Conservation (phyloP, 2,888 invertebrate species). For the Meiosimyza decipiens region DNA sequence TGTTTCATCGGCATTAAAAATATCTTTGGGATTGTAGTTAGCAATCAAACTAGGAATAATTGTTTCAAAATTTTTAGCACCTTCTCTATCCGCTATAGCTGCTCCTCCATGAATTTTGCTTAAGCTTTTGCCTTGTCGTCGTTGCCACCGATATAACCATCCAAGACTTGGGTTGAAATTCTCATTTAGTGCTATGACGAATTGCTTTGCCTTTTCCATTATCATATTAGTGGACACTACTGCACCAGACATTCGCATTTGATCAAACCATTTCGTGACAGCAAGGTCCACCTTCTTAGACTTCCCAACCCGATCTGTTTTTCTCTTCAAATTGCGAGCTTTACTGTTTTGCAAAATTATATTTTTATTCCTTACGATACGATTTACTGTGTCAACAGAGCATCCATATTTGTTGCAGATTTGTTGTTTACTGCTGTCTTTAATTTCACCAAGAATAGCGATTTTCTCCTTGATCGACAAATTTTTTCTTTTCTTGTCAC, state of each 20-base stretch:
- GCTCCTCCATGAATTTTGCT: slow-evolving; percentile 29
- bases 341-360: slow-evolving; percentile 29
- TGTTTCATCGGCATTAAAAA: no score
- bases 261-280: slow-evolving; percentile 37
- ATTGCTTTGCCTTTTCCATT: slow-evolving; percentile 35
- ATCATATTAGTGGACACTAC: slow-evolving; percentile 32
- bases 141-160: slow-evolving; percentile 37
- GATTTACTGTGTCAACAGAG: slow-evolving; percentile 21
- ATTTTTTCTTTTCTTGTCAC: slow-evolving; percentile 27
- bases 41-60: no score
- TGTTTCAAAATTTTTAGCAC: no score
- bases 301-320: slow-evolving; percentile 25
- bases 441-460: no score
- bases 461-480: slow-evolving; percentile 31
- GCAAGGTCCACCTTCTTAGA: slow-evolving; percentile 34
- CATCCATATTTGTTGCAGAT: slow-evolving; percentile 29
- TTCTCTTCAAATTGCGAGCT: slow-evolving; percentile 29
- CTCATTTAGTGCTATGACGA: slow-evolving; percentile 30
- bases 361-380: slow-evolving; percentile 20
- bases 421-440: slow-evolving; percentile 26
- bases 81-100: no score
- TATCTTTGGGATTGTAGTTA: no score
- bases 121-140: slow-evolving; percentile 34
- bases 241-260: slow-evolving; percentile 35
- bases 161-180: slow-evolving; percentile 34